A percentile compares a stretch with the other conserved stretches of the same genome.
phyloP scores from a whole-genome alignment of 2,888 invertebrate species.

The Cephus nigrinus region DNA sequence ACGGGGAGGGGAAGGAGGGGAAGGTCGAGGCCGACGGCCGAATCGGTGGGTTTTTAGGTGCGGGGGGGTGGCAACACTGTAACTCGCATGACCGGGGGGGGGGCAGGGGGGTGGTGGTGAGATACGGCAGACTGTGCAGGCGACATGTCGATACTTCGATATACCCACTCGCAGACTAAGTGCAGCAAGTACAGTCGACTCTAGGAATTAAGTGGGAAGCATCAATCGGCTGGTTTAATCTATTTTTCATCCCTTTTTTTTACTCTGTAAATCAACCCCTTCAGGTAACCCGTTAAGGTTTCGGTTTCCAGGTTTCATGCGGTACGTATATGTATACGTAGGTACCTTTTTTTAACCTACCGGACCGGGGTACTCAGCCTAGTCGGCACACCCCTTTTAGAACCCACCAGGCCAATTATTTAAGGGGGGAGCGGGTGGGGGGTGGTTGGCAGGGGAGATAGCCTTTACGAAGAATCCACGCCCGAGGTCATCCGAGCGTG shows the following conservation, averaged over 20 bases:
- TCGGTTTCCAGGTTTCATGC: too few relatives aligned
- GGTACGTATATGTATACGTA: background rate
- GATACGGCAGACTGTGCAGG: conserved; percentile 20
- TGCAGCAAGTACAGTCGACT: conserved; percentile 17
- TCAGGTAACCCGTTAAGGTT: too few relatives aligned
- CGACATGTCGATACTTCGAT: conserved; percentile 24
- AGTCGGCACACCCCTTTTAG: background rate
- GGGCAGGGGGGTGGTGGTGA: conserved; percentile 1
- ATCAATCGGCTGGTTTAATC: background rate
- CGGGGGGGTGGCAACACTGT: too few relatives aligned
- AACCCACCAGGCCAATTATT: background rate
- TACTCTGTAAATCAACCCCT: too few relatives aligned
- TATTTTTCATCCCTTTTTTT: background rate
- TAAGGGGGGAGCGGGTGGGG: too few relatives aligned
- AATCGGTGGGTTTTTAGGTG: too few relatives aligned
- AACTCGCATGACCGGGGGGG: too few relatives aligned
- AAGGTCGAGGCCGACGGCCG: too few relatives aligned
- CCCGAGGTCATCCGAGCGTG: too few relatives aligned
- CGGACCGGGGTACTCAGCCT: background rate
- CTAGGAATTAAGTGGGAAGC: conserved; percentile 9
- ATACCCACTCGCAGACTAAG: conserved; percentile 10
- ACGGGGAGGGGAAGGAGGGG: background rate
- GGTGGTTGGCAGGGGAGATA: too few relatives aligned
- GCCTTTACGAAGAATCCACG: too few relatives aligned
- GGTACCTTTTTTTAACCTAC: background rate